phyloP scores from a whole-genome alignment of 64 coral and sea anemone genomes.

The Dendrophyllia cribrosa region DNA sequence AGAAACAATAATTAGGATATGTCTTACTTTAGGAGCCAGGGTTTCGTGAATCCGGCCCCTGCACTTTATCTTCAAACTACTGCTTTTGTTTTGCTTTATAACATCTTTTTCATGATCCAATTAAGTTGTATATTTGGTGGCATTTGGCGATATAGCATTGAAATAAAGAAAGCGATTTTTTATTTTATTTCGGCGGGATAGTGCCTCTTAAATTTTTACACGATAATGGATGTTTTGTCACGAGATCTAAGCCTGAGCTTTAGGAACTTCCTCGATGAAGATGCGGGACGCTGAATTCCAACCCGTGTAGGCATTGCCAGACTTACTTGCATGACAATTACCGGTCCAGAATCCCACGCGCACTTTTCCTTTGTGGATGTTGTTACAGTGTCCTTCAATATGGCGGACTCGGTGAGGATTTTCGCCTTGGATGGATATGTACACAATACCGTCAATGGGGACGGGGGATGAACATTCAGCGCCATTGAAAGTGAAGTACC shows the following conservation, averaged over 20 bases:
- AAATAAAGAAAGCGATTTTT: no score
- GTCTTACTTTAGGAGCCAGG: no score
- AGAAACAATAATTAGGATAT: no score
- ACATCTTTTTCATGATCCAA: no score
- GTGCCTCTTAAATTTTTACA: no score
- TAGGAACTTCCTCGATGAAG: slow-evolving; percentile 10
- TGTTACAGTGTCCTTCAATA: slow-evolving; percentile 36
- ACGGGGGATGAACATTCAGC: no score
- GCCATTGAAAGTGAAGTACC: slow-evolving; percentile 64
- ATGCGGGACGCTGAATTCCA: slow-evolving; percentile 44
- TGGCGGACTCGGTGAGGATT: slow-evolving; percentile 7
- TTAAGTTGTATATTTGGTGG: no score
- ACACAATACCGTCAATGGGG: slow-evolving; percentile 30
- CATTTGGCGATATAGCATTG: no score
- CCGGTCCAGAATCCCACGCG: slow-evolving; percentile 45
- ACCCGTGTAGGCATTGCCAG: neutral
- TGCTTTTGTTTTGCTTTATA: no score
- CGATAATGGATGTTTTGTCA: neutral
- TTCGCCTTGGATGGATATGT: neutral
- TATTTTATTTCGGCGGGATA: no score
- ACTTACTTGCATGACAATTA: neutral
- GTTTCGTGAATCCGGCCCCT: no score
- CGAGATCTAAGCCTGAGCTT: neutral
- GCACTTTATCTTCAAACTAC: no score
- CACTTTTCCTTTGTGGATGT: slow-evolving; percentile 33